A percentile compares a stretch with the other conserved stretches of the same genome.
Evolutionary conservation across 2,797 vertebrate species (phyloP).

Genomic region (Morus bassanus): DNA sequence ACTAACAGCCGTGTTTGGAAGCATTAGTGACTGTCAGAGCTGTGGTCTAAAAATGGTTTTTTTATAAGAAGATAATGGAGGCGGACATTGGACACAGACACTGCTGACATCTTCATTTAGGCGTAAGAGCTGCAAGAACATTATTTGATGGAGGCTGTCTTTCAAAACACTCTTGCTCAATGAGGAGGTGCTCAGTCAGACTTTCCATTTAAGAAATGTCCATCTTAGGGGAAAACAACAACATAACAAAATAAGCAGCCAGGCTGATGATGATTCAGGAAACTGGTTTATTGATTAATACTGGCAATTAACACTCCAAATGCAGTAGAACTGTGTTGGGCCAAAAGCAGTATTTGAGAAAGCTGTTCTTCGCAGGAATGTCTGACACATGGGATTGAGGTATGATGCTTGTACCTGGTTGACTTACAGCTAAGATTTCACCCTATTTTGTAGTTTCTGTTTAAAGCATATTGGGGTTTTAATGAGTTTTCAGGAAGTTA

Average conservation of each 20-base stretch:
- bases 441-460: background rate
- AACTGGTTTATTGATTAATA: background rate
- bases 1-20: background rate
- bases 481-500: background rate
- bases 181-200: background rate
- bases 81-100: background rate
- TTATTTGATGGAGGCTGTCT: background rate
- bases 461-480: background rate
- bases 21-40: background rate
- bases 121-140: background rate
- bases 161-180: background rate
- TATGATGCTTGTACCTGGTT: background rate
- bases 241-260: background rate
- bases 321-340: background rate
- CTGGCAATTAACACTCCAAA: background rate
- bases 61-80: background rate
- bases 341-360: background rate
- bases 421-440: background rate
- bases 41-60: background rate
- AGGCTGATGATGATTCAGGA: background rate
- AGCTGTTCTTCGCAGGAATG: background rate
- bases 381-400: background rate
- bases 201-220: background rate
- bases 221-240: background rate
- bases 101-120: background rate